Percentiles rank a stretch among this genome's conserved stretches.
phyloP scores from a whole-genome alignment of 2,113 vertebrate species.

The Lophotis ruficrista region DNA sequence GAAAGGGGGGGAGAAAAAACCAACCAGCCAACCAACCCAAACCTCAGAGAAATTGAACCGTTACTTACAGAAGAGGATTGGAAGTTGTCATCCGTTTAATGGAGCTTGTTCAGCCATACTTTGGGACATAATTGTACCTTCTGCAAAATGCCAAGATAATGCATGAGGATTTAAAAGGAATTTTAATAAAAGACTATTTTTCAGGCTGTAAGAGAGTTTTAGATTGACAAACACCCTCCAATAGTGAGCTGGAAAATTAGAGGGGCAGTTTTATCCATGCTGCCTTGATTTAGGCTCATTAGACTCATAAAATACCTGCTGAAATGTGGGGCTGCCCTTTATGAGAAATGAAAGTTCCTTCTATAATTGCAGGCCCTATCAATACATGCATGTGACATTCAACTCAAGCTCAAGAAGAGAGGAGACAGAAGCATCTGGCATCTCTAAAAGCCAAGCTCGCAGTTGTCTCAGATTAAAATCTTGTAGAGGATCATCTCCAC shows the following conservation, averaged over 20 bases:
- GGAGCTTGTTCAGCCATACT: neutral
- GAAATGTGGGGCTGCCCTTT: neutral
- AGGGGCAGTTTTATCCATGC: neutral
- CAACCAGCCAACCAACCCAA: neutral
- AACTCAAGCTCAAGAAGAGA: neutral
- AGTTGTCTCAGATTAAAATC: neutral
- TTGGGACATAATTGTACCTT: neutral
- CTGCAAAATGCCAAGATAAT: slow-evolving; percentile 5
- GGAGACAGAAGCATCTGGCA: neutral
- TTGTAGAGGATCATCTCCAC: fast-evolving
- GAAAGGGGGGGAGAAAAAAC: neutral
- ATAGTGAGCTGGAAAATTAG: neutral
- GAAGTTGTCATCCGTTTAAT: slow-evolving; percentile 27
- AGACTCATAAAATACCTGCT: neutral
- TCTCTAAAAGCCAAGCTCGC: neutral
- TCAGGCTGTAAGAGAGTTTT: neutral
- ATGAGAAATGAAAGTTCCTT: neutral
- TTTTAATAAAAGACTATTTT: neutral
- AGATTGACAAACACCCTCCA: neutral
- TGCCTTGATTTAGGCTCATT: neutral
- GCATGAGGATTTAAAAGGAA: neutral
- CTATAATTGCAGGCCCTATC: neutral
- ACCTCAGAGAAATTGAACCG: neutral
- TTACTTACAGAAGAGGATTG: neutral
- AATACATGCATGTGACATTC: neutral